These are phyloP conservation scores for Callipepla californica DNA, from an alignment of 2,113 vertebrate genomes.

Conservation along the genomic window DNA sequence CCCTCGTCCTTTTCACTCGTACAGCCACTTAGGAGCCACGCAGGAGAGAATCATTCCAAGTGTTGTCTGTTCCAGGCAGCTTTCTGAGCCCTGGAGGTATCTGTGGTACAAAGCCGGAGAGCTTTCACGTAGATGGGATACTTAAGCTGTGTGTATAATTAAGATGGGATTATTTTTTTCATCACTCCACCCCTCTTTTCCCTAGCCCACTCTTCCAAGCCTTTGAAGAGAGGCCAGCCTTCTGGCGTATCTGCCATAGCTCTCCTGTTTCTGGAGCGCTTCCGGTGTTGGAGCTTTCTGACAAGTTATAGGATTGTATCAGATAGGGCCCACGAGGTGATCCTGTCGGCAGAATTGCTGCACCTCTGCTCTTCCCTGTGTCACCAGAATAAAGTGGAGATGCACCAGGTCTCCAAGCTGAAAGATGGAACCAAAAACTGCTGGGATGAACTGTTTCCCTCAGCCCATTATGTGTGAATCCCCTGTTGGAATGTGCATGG, in stretches of 20 bases:
- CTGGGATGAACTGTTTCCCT: neutral
- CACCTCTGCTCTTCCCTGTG: neutral
- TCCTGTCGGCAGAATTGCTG: neutral
- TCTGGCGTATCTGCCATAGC: neutral
- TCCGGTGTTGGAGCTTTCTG: neutral
- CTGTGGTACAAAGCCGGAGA: neutral
- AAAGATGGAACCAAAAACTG: neutral
- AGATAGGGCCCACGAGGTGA: accelerated
- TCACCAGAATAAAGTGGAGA: neutral
- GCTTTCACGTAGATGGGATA: constrained; percentile 38
- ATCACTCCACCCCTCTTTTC: constrained; percentile 20
- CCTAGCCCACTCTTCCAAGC: neutral
- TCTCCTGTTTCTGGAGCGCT: neutral
- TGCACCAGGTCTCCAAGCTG: accelerated
- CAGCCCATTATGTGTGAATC: neutral
- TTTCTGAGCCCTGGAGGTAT: constrained; percentile 43
- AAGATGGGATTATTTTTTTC: constrained; percentile 34
- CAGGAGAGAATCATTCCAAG: neutral
- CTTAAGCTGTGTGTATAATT: constrained; percentile 20
- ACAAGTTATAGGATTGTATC: neutral
- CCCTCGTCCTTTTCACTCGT: neutral
- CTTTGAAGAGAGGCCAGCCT: constrained; percentile 38
- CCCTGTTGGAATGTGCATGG: neutral
- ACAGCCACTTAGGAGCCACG: neutral
- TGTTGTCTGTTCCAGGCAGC: neutral